Base-by-base conservation (phyloP, 2,113 vertebrate species). In the Corythornis cristatus region DNA sequence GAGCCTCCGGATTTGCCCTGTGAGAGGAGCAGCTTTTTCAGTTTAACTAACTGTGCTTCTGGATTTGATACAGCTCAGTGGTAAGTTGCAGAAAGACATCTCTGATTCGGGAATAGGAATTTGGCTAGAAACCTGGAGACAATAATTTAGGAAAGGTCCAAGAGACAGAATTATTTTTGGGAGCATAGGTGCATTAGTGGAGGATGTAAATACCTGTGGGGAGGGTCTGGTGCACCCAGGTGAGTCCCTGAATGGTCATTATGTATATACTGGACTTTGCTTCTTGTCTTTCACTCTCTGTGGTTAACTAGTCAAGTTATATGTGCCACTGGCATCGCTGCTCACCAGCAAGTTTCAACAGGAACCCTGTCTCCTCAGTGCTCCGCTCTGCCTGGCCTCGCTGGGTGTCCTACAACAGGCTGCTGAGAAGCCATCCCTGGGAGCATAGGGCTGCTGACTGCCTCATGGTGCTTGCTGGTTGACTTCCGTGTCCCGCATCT, bases 401-500 rank as follows among this genome's bases (percentile, higher is more conserved):
- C 40, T 50, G 60, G 20, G 17, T 91, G 88, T 91, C 89, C 64
- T 68, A 14, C 65, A 48, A 8, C 57, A 74, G 57, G 50, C 28
- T 54, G 60, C 72, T 16, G 9, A 35, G 87, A 48, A 89, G 72
- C 67, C 37, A 1, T 12, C 37, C 85, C 62, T 6, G 71, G 56
- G 83, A 88, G 79, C 26, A 8, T 29, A 8, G 83, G 25, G 43
- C 9, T 88, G 64, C 33, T 2, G 7, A 9, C 62, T 37, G 62
- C 65, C 77, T 54, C 2, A 0, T 23, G 0, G 78, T 2, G 0
- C 82, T 77, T 15, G 0, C 64, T 0, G 0, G 5, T 56, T 91
- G 54, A n/a, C 56, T 92, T 76, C 79, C 26, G 0, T 3, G 65
- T 60, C 80, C 89, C 5, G 35, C 82, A 42, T 83, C 82, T 77